Evolutionary conservation across 2,888 invertebrate species (phyloP).

Genomic region (Oscheius sp.): DNA sequence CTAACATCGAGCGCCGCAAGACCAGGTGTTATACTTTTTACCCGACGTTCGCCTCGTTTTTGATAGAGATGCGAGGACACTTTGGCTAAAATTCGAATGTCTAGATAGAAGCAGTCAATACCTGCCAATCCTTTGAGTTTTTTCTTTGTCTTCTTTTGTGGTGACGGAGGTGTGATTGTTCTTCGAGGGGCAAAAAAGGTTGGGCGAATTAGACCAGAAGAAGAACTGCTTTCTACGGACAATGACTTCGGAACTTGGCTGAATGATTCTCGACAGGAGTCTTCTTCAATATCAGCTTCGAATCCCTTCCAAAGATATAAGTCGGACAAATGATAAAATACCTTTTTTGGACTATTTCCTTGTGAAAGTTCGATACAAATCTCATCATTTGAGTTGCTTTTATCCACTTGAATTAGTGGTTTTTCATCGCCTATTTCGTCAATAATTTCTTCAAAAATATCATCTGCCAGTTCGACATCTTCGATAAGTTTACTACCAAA

Average conservation of each 20-base stretch:
- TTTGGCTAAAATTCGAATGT: not conserved
- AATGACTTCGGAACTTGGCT: not conserved
- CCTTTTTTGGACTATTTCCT: too few species aligned
- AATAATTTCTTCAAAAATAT: too few species aligned
- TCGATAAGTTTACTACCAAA: too few species aligned
- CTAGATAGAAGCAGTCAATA: not conserved
- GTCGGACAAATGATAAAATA: too few species aligned
- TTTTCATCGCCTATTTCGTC: too few species aligned
- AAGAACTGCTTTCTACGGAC: not conserved
- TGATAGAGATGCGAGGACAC: not conserved
- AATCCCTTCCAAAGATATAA: too few species aligned
- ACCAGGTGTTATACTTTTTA: not conserved
- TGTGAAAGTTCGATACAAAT: too few species aligned
- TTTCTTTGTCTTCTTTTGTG: not conserved
- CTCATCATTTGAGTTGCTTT: too few species aligned
- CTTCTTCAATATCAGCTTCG: not conserved
- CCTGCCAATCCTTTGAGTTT: conserved; percentile 10
- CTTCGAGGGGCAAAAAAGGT: not conserved
- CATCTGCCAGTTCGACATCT: too few species aligned
- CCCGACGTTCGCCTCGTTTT: not conserved
- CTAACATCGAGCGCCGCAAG: not conserved
- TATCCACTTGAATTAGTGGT: too few species aligned
- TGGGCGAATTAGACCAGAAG: not conserved
- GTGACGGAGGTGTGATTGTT: not conserved
- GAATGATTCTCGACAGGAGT: not conserved